These are phyloP conservation scores for Pseudococcus longispinus DNA, from an alignment of 2,888 invertebrate species.

Conservation along the genomic window DNA sequence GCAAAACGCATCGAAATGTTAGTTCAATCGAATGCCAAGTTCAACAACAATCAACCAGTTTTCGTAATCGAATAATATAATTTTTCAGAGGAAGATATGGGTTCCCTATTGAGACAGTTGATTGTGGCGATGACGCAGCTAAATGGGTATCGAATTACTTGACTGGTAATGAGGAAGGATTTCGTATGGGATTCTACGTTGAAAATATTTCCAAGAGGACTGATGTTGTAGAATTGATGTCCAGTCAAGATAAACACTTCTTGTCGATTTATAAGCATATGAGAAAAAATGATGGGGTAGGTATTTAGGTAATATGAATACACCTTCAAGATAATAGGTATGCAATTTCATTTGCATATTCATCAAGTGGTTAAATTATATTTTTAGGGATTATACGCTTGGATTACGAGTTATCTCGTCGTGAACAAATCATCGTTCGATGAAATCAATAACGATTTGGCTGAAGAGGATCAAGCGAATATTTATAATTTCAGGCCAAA, in stretches of 20 bases:
- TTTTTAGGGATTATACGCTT: conserved; percentile 69
- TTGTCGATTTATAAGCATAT: conserved; percentile 21
- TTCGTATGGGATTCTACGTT: conserved; percentile 36
- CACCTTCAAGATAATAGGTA: no score
- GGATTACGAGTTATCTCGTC: conserved; percentile 73
- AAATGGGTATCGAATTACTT: conserved; percentile 74
- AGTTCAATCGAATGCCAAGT: background rate
- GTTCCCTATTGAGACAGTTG: conserved; percentile 68
- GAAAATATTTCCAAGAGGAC: conserved; percentile 14
- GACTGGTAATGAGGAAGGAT: background rate
- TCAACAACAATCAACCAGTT: background rate
- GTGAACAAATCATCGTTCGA: conserved; percentile 73
- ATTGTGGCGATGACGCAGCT: conserved; percentile 76
- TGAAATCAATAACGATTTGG: conserved; percentile 71
- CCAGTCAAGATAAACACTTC: background rate
- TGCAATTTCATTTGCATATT: no score
- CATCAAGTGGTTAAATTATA: background rate
- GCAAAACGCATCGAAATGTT: background rate
- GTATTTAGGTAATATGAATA: background rate
- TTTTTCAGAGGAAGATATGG: conserved; percentile 59
- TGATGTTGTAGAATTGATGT: background rate
- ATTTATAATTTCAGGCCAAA: conserved; percentile 72
- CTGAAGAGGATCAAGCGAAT: conserved; percentile 48
- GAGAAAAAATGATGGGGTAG: conserved; percentile 24
- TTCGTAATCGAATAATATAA: background rate